These are phyloP conservation scores for Cacatua alba DNA, from an alignment of 2,113 vertebrate species.

Conservation along the genomic window DNA sequence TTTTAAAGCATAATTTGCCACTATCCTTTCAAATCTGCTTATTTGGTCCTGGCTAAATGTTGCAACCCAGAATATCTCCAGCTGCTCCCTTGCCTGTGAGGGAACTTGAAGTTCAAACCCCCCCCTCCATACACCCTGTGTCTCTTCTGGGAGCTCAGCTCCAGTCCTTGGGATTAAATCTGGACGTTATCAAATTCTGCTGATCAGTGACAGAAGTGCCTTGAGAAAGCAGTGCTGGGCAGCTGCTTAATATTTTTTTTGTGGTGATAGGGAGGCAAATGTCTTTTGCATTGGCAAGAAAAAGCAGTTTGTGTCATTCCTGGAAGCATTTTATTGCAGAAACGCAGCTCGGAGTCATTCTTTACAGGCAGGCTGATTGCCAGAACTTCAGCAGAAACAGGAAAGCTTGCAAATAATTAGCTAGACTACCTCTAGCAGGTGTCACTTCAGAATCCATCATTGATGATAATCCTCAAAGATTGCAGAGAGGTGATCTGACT, in stretches of 20 bases:
- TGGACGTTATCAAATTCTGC: slow-evolving; percentile 70
- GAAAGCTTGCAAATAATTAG: slow-evolving; percentile 50
- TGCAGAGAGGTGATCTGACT: neutral
- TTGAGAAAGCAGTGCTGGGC: slow-evolving; percentile 64
- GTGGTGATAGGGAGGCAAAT: slow-evolving; percentile 58
- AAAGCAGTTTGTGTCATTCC: slow-evolving; percentile 62
- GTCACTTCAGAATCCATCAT: slow-evolving; percentile 32
- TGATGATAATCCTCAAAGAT: slow-evolving; percentile 10
- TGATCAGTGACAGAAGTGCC: slow-evolving; percentile 66
- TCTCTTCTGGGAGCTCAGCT: slow-evolving; percentile 45
- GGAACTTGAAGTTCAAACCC: slow-evolving; percentile 44
- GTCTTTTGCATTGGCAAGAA: slow-evolving; percentile 50
- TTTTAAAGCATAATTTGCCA: slow-evolving; percentile 17
- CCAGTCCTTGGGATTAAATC: slow-evolving; percentile 50
- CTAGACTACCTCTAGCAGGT: slow-evolving; percentile 55
- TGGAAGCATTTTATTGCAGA: slow-evolving; percentile 46
- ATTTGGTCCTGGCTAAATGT: slow-evolving; percentile 36
- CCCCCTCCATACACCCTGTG: neutral
- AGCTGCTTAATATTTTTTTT: slow-evolving; percentile 71
- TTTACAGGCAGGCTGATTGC: slow-evolving; percentile 35
- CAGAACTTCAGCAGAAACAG: slow-evolving; percentile 25
- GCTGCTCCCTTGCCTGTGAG: slow-evolving; percentile 17
- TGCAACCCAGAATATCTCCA: slow-evolving; percentile 49
- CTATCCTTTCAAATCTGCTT: slow-evolving; percentile 13
- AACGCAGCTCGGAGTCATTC: neutral